phyloP scores from a whole-genome alignment of 2,113 vertebrate species.

The Eira barbara region DNA sequence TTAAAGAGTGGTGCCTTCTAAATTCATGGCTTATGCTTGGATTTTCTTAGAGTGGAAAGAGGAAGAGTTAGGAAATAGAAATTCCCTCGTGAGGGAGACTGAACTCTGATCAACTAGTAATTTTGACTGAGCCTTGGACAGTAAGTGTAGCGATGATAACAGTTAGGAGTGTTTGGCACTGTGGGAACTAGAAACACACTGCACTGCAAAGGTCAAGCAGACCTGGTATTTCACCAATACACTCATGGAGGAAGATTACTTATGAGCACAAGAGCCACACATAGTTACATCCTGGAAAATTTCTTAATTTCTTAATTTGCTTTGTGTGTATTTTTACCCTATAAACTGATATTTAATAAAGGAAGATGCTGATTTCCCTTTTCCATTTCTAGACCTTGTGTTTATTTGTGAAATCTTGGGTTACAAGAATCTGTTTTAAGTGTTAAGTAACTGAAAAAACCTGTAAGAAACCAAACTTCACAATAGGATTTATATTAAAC shows the following conservation, averaged over 20 bases:
- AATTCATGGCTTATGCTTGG: neutral
- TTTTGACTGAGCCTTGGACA: neutral
- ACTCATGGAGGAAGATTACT: rapidly evolving
- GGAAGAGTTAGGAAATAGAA: neutral
- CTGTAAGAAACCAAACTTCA: neutral
- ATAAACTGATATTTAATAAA: neutral
- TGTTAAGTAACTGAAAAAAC: neutral
- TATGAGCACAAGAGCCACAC: neutral
- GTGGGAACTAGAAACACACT: neutral
- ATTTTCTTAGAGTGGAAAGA: neutral
- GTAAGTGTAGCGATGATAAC: neutral
- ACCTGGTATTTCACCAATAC: too few relatives aligned
- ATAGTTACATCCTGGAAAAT: neutral
- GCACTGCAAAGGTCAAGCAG: neutral
- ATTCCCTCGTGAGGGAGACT: neutral
- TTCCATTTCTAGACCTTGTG: neutral
- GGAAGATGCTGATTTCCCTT: neutral
- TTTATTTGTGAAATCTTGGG: neutral
- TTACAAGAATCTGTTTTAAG: neutral
- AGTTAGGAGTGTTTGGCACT: neutral
- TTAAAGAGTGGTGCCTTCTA: neutral
- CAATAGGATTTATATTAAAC: neutral
- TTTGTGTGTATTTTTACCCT: neutral
- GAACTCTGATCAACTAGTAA: neutral
- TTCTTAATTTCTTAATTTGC: neutral